These are phyloP conservation scores for Drosophila nigricruria DNA, from an alignment of 2,888 invertebrate genomes.

Conservation along the genomic window DNA sequence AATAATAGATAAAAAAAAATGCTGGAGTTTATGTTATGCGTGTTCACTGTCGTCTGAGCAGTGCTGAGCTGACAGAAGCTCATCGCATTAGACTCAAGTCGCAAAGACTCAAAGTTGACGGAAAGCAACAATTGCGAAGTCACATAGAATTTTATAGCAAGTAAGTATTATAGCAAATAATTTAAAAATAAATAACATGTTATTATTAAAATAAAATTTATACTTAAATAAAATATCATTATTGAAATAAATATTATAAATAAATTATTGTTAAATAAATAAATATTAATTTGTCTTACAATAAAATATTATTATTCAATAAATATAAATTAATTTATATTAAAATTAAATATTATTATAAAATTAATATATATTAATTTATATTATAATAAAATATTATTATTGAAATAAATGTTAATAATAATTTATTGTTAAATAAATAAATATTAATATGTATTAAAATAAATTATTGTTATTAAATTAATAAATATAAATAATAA, in stretches of 20 bases:
- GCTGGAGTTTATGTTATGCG: constrained; percentile 1
- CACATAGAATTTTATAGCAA: neutral
- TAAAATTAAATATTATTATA: too few relatives aligned
- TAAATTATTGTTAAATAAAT: too few relatives aligned
- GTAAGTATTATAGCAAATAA: too few relatives aligned
- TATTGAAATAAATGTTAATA: too few relatives aligned
- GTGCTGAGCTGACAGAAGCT: constrained; percentile 4
- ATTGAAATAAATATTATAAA: too few relatives aligned
- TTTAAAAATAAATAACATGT: neutral
- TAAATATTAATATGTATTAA: too few relatives aligned
- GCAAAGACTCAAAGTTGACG: neutral
- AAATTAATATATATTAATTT: neutral
- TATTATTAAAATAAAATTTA: neutral
- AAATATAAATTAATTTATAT: neutral
- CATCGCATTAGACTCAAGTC: neutral
- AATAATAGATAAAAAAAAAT: constrained; percentile 7
- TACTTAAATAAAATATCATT: neutral
- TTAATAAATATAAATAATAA: too few relatives aligned
- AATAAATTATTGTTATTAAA: too few relatives aligned
- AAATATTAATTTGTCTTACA: too few relatives aligned
- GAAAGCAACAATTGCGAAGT: neutral
- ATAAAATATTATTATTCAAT: too few relatives aligned
- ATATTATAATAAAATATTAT: too few relatives aligned
- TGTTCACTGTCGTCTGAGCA: constrained; percentile 3
- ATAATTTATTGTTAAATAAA: too few relatives aligned